Percentiles rank a stretch among this genome's conserved stretches.
phyloP scores from a whole-genome alignment of 2,888 invertebrate genomes.

The Epistrophe grossulariae region DNA sequence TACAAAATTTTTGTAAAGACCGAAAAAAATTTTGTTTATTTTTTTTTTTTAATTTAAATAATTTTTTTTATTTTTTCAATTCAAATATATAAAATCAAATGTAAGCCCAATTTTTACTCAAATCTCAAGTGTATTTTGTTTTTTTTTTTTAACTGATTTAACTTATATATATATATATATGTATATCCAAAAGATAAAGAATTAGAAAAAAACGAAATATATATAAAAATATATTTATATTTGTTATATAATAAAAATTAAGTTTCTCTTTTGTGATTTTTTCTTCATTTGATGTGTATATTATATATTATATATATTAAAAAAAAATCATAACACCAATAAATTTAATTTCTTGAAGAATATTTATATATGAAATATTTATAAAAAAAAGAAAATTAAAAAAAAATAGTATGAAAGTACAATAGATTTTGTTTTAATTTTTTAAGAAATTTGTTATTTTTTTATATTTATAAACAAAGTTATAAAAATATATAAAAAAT shows the following conservation, averaged over 20 bases:
- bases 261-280: slow-evolving; percentile 66
- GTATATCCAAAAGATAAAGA: slow-evolving; percentile 52
- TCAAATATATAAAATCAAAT: slow-evolving; percentile 69
- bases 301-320: slow-evolving; percentile 1
- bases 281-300: slow-evolving; percentile 71
- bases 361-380: slow-evolving; percentile 54
- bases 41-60: slow-evolving; percentile 23
- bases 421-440: slow-evolving; percentile 32
- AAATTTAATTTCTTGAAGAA: slow-evolving; percentile 46
- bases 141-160: slow-evolving; percentile 24
- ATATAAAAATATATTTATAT: slow-evolving; percentile 23
- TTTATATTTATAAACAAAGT: slow-evolving; percentile 11
- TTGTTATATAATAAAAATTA: slow-evolving; percentile 27
- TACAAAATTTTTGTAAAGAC: slow-evolving; percentile 60
- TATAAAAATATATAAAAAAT: slow-evolving; percentile 33
- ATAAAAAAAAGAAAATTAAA: slow-evolving; percentile 43
- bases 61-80: slow-evolving; percentile 48
- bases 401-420: slow-evolving; percentile 44
- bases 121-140: slow-evolving; percentile 58
- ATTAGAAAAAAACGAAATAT: slow-evolving; percentile 54
- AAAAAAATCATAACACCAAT: slow-evolving; percentile 66
- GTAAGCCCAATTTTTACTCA: slow-evolving; percentile 76
- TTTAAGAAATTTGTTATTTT: not conserved
- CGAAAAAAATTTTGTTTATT: slow-evolving; percentile 30
- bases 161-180: slow-evolving; percentile 36